Evolutionary conservation across 2,888 invertebrate species (phyloP).

Genomic region (Acleris sparsana): DNA sequence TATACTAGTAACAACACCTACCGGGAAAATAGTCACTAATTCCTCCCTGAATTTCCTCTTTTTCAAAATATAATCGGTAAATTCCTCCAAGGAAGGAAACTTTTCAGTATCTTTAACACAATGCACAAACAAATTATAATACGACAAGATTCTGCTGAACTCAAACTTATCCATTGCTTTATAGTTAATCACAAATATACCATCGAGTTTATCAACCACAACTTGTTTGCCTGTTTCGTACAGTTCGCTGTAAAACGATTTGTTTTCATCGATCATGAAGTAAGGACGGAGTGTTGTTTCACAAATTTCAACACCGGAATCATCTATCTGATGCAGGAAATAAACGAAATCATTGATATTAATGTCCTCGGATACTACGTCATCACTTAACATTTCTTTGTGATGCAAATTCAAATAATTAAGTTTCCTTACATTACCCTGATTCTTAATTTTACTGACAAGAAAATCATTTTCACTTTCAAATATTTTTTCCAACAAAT

Average conservation of each 20-base stretch:
- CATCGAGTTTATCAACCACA: slow-evolving; percentile 40
- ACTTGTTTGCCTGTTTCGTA: slow-evolving; percentile 41
- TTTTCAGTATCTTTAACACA: slow-evolving; percentile 38
- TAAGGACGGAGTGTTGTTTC: slow-evolving; percentile 48
- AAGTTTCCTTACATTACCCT: slow-evolving; percentile 46
- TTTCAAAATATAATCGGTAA: slow-evolving; percentile 39
- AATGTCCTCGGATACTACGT: slow-evolving; percentile 42
- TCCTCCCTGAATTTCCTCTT: slow-evolving; percentile 38
- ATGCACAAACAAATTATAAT: slow-evolving; percentile 40
- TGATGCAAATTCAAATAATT: slow-evolving; percentile 51
- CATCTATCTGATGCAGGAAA: slow-evolving; percentile 41
- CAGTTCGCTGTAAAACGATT: slow-evolving; percentile 48
- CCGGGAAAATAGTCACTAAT: slow-evolving; percentile 42
- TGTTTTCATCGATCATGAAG: slow-evolving; percentile 45
- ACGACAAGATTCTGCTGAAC: slow-evolving; percentile 42
- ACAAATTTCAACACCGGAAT: slow-evolving; percentile 40
- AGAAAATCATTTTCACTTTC: slow-evolving; percentile 49
- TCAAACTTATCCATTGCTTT: slow-evolving; percentile 42
- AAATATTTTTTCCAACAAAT: slow-evolving; percentile 48
- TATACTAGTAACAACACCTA: slow-evolving; percentile 23
- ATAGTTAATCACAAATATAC: slow-evolving; percentile 39
- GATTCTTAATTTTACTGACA: slow-evolving; percentile 48
- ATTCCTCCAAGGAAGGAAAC: slow-evolving; percentile 40
- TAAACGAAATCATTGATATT: slow-evolving; percentile 48
- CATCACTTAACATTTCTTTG: slow-evolving; percentile 44